phyloP scores from a whole-genome alignment of 2,888 invertebrate genomes.

The Apodemia duryi region DNA sequence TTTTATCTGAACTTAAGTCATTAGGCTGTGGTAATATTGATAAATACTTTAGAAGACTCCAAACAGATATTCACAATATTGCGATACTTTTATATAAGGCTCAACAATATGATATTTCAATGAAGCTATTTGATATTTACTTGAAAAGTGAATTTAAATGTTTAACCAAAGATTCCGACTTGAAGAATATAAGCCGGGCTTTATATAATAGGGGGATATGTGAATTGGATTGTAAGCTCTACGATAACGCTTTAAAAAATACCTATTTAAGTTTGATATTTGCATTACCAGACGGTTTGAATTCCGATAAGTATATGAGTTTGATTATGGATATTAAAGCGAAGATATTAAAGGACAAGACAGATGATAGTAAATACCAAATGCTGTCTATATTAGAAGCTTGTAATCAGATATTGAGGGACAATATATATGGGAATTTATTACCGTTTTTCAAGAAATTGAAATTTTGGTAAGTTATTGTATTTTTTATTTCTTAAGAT shows the following conservation, averaged over 20 bases:
- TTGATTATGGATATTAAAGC: slow-evolving; percentile 64
- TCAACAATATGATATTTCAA: slow-evolving; percentile 47
- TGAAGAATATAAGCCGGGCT: slow-evolving; percentile 55
- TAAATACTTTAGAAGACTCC: slow-evolving; percentile 53
- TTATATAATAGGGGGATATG: slow-evolving; percentile 67
- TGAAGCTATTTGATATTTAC: slow-evolving; percentile 55
- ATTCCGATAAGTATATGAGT: slow-evolving; percentile 56
- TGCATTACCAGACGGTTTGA: slow-evolving; percentile 42
- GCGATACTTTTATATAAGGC: slow-evolving; percentile 56
- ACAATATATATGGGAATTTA: slow-evolving; percentile 46
- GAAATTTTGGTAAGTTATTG: slow-evolving; percentile 49
- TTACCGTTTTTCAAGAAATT: slow-evolving; percentile 42
- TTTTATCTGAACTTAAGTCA: slow-evolving; percentile 42
- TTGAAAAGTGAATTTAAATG: slow-evolving; percentile 46
- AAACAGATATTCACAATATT: slow-evolving; percentile 60
- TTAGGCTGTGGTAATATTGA: slow-evolving; percentile 49
- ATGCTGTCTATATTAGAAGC: slow-evolving; percentile 45
- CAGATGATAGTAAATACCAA: slow-evolving; percentile 41
- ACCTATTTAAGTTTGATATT: slow-evolving; percentile 57
- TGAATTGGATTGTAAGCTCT: slow-evolving; percentile 50
- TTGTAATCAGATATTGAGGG: slow-evolving; percentile 37
- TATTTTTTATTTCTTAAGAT: too few species aligned
- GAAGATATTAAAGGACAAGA: slow-evolving; percentile 44
- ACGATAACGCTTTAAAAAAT: slow-evolving; percentile 47
- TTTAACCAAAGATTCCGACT: slow-evolving; percentile 37